These are phyloP conservation scores for Anguilla megastoma DNA, from an alignment of 2,797 vertebrate genomes.

Conservation along the genomic window DNA sequence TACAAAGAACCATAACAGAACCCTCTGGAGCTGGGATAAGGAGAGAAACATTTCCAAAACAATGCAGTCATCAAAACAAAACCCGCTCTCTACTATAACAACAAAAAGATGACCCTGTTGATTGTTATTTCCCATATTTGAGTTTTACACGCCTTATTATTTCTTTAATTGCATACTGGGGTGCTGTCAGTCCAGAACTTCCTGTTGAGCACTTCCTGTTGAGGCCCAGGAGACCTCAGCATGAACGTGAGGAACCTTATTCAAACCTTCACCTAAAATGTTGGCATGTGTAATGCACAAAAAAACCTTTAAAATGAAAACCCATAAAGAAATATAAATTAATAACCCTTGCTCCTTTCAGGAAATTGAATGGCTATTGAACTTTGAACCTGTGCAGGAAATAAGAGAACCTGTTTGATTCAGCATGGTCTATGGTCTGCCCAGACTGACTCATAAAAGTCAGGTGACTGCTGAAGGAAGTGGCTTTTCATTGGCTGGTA, in stretches of 20 bases:
- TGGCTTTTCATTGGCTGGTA: background rate
- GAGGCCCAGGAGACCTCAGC: too few relatives aligned
- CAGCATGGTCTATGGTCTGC: background rate
- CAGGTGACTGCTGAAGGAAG: slow-evolving; percentile 29
- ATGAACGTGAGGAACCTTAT: too few relatives aligned
- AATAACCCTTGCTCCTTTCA: background rate
- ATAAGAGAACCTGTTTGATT: background rate
- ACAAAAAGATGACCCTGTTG: background rate
- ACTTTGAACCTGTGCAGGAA: background rate
- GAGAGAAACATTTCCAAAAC: background rate
- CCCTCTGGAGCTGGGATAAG: slow-evolving; percentile 21
- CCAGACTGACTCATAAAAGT: slow-evolving; percentile 31
- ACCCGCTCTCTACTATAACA: background rate
- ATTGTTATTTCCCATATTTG: background rate
- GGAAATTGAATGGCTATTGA: slow-evolving; percentile 18
- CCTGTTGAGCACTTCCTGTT: background rate
- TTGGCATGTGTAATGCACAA: too few relatives aligned
- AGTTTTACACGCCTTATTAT: background rate
- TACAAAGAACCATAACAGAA: slow-evolving; percentile 16
- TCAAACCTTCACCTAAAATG: too few relatives aligned
- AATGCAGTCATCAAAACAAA: background rate
- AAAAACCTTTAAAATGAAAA: background rate
- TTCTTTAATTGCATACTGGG: background rate
- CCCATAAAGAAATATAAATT: background rate
- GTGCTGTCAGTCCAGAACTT: background rate